These are phyloP conservation scores for Rhabdomys dilectus DNA, from an alignment of 2,113 vertebrate genomes.

Conservation along the genomic window DNA sequence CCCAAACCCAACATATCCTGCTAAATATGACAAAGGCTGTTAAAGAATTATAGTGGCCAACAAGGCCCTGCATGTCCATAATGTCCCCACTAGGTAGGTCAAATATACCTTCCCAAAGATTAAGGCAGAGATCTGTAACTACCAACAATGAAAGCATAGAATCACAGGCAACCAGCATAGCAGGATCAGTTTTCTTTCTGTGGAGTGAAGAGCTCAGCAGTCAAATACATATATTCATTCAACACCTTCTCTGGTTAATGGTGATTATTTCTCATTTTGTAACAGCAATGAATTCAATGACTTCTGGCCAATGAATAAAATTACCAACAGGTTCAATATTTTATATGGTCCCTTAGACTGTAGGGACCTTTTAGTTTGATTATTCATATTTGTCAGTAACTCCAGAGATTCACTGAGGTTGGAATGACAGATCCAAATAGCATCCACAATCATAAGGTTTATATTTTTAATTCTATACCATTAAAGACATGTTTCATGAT, in stretches of 20 bases:
- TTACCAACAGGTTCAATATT: not conserved
- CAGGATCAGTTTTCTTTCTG: not conserved
- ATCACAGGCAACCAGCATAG: not conserved
- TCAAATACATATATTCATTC: not conserved
- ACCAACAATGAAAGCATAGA: not conserved
- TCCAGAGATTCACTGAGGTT: not conserved
- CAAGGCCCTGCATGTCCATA: not conserved
- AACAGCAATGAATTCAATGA: not conserved
- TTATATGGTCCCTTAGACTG: not conserved
- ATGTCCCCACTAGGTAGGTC: not conserved
- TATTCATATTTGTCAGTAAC: not conserved
- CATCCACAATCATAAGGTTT: not conserved
- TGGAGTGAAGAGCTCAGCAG: not conserved
- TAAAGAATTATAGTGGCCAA: not conserved
- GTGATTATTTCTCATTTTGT: not conserved
- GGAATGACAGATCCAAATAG: not conserved
- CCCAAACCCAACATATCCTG: not conserved
- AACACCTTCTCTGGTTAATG: not conserved
- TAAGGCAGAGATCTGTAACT: not conserved
- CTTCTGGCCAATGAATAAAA: not conserved
- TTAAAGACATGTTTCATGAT: not conserved
- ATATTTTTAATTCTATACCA: not conserved
- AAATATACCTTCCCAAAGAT: not conserved
- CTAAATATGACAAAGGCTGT: not conserved
- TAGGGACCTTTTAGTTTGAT: not conserved